phyloP scores from a whole-genome alignment of 2,113 vertebrate genomes.

The Forbesichthys papilliferus region DNA sequence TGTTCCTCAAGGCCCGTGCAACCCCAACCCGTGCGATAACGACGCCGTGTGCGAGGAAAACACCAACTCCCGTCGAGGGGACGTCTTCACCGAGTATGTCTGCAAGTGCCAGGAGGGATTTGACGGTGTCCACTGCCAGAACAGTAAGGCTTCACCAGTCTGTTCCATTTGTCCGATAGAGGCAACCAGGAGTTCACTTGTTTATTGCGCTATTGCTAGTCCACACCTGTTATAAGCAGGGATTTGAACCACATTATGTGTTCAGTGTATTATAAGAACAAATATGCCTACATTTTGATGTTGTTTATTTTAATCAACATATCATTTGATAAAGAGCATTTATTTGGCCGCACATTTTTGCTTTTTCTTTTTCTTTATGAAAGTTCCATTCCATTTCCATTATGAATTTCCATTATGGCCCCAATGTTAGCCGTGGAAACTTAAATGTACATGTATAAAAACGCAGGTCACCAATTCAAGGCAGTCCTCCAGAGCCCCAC shows the following conservation, averaged over 20 bases:
- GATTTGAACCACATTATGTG: no score
- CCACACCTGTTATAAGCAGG: no score
- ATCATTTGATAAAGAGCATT: no score
- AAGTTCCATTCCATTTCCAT: no score
- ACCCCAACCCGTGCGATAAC: conserved; percentile 89
- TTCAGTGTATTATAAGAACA: no score
- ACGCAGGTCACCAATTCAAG: not conserved
- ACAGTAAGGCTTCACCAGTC: conserved; percentile 75
- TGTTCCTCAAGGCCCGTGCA: conserved; percentile 80
- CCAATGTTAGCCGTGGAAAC: no score
- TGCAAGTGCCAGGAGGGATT: conserved; percentile 86
- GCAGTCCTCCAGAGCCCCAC: no score
- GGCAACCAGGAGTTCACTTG: not conserved
- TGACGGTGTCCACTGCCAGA: conserved; percentile 87
- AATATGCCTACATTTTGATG: no score
- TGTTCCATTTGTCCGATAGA: not conserved
- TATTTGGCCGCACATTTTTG: no score
- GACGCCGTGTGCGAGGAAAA: conserved; percentile 78
- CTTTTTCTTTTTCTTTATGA: no score
- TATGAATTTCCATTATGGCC: no score
- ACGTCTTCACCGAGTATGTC: conserved; percentile 84
- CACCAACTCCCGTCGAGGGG: conserved; percentile 74
- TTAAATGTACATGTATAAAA: not conserved
- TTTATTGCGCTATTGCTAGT: not conserved
- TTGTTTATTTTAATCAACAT: no score